Percentiles rank a stretch among this genome's conserved stretches.
Conservation (phyloP, 2,113 vertebrate species). For the Potamarius usumacintae region DNA sequence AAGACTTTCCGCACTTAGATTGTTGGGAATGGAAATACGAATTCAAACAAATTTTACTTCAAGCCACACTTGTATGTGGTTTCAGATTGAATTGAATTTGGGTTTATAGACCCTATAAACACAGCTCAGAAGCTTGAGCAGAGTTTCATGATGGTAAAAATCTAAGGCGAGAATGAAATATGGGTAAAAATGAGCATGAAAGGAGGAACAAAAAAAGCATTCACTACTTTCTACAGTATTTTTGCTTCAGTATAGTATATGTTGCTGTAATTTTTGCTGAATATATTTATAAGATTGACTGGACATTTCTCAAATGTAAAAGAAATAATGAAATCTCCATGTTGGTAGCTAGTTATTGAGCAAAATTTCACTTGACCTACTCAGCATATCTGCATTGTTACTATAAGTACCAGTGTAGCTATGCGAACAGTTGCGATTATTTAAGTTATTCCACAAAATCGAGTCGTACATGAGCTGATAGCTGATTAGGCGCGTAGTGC, state of each 20-base stretch:
- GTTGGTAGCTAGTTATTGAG: neutral
- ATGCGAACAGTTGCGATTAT: neutral
- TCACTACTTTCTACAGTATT: neutral
- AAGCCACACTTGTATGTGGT: neutral
- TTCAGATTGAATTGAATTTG: neutral
- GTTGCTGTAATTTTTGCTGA: neutral
- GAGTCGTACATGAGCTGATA: no score
- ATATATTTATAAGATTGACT: neutral
- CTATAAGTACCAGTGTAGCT: neutral
- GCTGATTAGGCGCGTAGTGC: no score
- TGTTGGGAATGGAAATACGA: neutral
- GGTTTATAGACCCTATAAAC: neutral
- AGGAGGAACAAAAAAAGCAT: neutral
- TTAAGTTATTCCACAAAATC: no score
- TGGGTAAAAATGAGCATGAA: neutral
- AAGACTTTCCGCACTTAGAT: neutral
- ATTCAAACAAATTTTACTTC: neutral
- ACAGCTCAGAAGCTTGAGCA: neutral
- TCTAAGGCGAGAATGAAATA: neutral
- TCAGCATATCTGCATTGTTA: neutral
- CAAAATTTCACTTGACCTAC: neutral
- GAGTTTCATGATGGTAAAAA: neutral
- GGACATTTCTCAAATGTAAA: neutral
- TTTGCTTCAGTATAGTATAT: neutral
- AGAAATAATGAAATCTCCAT: neutral